phyloP scores from a whole-genome alignment of 2,797 vertebrate genomes.

The Melanotaenia boesemani region DNA sequence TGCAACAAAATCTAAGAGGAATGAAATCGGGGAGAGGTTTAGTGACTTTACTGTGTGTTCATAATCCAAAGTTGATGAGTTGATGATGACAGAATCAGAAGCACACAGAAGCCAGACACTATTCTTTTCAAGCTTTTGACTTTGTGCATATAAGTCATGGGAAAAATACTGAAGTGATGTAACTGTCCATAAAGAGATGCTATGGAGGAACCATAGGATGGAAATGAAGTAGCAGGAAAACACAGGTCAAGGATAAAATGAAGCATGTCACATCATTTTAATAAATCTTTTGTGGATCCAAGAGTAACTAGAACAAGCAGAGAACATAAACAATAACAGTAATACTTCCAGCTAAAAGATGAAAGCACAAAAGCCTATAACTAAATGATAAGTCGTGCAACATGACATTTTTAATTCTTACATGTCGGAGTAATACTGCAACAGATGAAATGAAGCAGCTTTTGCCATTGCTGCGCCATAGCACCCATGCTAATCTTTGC shows the following conservation, averaged over 20 bases:
- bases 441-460: constrained; percentile 20
- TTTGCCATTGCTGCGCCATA: not conserved
- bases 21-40: constrained; percentile 45
- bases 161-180: constrained; percentile 42
- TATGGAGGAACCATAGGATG: not conserved
- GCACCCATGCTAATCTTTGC: constrained; percentile 17
- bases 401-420: constrained; percentile 9
- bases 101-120: constrained; percentile 20
- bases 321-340: not conserved
- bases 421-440: constrained; percentile 1
- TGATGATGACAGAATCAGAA: constrained; percentile 24
- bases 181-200: constrained; percentile 12
- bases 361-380: constrained; percentile 1
- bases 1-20: constrained; percentile 43
- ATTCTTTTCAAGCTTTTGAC: constrained; percentile 25
- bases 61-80: constrained; percentile 42
- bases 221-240: not conserved
- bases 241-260: constrained; percentile 8
- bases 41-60: constrained; percentile 17
- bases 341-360: constrained; percentile 18
- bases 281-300: not conserved
- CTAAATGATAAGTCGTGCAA: constrained; percentile 38
- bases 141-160: constrained; percentile 9
- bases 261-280: not conserved
- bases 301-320: not conserved